These are phyloP conservation scores for Bambusicola thoracicus DNA, from an alignment of 2,113 vertebrate genomes.

Conservation along the genomic window DNA sequence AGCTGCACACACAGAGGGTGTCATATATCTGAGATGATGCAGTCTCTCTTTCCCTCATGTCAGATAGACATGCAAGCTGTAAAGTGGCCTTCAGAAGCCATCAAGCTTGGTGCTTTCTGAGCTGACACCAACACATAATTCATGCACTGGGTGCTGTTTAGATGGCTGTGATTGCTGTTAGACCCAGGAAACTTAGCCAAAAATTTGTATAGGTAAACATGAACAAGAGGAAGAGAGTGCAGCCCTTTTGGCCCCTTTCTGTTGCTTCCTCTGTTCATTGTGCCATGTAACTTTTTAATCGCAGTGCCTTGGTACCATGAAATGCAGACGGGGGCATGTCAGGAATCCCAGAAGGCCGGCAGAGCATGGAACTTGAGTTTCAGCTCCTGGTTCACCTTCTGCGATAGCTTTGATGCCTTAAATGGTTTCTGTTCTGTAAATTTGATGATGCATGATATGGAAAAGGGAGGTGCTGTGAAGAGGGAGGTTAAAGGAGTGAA, in stretches of 20 bases:
- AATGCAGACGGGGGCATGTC: rapidly evolving
- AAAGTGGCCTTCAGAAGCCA: neutral
- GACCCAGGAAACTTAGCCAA: neutral
- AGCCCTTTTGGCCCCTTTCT: neutral
- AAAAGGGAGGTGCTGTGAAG: neutral
- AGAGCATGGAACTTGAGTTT: slow-evolving; percentile 16
- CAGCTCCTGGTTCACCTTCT: slow-evolving; percentile 11
- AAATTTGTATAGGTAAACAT: neutral
- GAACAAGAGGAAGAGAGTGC: neutral
- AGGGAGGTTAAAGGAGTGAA: neutral
- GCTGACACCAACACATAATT: neutral
- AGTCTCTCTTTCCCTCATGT: neutral
- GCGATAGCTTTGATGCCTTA: slow-evolving; percentile 21
- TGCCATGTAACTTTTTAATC: neutral
- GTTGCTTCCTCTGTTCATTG: neutral
- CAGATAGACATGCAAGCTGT: neutral
- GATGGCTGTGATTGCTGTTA: slow-evolving; percentile 22
- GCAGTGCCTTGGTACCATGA: neutral
- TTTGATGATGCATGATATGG: neutral
- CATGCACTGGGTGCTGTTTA: neutral
- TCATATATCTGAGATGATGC: neutral
- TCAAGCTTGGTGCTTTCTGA: neutral
- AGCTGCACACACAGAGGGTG: neutral
- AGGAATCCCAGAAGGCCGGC: slow-evolving; percentile 12
- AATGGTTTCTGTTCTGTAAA: slow-evolving; percentile 12